These are phyloP conservation scores for Globodera ellingtonae DNA, from an alignment of 1,140 invertebrate genomes.

Conservation along the genomic window DNA sequence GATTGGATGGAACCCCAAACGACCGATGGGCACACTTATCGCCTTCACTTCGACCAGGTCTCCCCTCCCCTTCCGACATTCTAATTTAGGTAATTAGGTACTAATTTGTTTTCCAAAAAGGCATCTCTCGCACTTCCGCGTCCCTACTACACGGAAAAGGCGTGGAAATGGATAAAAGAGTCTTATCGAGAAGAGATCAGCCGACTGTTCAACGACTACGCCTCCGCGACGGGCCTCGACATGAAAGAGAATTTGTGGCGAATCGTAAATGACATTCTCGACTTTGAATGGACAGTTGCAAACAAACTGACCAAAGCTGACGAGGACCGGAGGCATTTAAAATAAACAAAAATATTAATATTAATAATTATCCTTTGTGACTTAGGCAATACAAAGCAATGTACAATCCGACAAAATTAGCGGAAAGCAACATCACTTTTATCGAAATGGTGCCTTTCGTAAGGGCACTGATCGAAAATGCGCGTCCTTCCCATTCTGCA, in stretches of 20 bases:
- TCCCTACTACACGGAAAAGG: constrained; percentile 42
- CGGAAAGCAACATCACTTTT: not conserved
- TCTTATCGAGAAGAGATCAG: constrained; percentile 24
- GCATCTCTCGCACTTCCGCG: constrained; percentile 20
- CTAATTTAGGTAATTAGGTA: no score
- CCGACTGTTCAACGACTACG: constrained; percentile 4
- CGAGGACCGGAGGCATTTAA: constrained; percentile 1
- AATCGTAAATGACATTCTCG: constrained; percentile 2
- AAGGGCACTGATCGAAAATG: constrained; percentile 14
- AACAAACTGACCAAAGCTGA: constrained; percentile 23
- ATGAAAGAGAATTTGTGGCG: constrained; percentile 5
- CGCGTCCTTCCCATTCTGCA: not conserved
- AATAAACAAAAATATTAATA: constrained; percentile 10
- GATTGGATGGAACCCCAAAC: constrained; percentile 54
- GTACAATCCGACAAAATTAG: not conserved
- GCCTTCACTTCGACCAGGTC: constrained; percentile 49
- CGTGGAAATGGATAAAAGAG: constrained; percentile 37
- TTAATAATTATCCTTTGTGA: not conserved
- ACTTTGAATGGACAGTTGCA: constrained; percentile 18
- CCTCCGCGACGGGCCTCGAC: not conserved
- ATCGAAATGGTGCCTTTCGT: not conserved
- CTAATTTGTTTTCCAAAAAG: not conserved
- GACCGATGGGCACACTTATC: constrained; percentile 31
- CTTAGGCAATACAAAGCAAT: not conserved
- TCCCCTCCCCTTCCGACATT: no score